A percentile compares a stretch with the other conserved stretches of the same genome.
phyloP scores from a whole-genome alignment of 2,888 invertebrate species.

The Scotopteryx bipunctaria region DNA sequence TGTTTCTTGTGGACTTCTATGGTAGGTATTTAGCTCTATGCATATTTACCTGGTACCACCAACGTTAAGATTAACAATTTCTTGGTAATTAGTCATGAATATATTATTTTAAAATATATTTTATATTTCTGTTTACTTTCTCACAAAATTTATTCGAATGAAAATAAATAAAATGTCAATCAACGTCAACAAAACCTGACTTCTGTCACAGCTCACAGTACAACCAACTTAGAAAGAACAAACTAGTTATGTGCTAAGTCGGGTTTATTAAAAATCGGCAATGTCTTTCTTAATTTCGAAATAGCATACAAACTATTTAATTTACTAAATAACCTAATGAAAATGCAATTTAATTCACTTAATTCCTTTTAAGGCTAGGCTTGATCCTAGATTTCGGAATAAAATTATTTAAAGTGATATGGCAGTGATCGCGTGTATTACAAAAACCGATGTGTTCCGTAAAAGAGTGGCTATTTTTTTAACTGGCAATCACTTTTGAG shows the following conservation, averaged over 20 bases:
- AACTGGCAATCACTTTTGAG: slow-evolving; percentile 59
- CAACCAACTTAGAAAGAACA: no score
- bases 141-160: neutral
- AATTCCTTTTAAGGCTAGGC: no score
- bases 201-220: neutral
- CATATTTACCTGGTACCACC: slow-evolving; percentile 93
- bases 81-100: slow-evolving; percentile 76
- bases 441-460: neutral
- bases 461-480: slow-evolving; percentile 27
- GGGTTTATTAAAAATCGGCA: no score
- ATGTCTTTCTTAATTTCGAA: no score
- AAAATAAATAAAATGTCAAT: neutral
- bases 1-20: neutral
- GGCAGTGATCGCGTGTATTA: neutral
- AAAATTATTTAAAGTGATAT: neutral
- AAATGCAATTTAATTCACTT: no score
- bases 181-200: neutral
- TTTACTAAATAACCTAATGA: no score
- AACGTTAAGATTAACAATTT: slow-evolving; percentile 96
- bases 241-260: no score
- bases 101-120: slow-evolving; percentile 5
- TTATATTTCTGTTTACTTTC: slow-evolving; percentile 26
- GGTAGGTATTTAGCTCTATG: neutral
- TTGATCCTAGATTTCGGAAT: no score
- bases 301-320: no score